Evolutionary conservation across 2,888 invertebrate species (phyloP).

Genomic region (Rotaria sp.): DNA sequence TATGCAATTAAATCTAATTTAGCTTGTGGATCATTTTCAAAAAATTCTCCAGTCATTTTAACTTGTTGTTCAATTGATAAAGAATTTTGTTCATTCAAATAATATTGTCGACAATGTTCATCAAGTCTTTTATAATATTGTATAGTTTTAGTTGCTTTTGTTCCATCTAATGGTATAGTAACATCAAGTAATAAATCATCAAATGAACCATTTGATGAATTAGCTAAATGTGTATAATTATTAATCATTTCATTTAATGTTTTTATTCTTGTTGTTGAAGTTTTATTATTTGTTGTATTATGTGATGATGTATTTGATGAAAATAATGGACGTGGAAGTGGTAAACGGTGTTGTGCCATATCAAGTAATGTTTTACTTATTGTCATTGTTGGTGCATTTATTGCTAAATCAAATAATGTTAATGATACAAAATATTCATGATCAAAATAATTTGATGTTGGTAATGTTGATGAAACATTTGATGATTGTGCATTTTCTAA

Average conservation of each 20-base stretch:
- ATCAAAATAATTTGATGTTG: conserved; percentile 3
- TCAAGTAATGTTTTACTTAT: conserved; percentile 17
- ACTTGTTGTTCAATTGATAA: background rate
- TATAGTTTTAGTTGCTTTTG: background rate
- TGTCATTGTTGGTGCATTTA: background rate
- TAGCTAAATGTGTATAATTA: background rate
- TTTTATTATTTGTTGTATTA: background rate
- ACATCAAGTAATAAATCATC: conserved; percentile 23
- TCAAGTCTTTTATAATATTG: conserved; percentile 24
- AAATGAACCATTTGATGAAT: background rate
- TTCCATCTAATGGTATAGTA: background rate
- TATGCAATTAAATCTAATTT: background rate
- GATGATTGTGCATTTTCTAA: background rate
- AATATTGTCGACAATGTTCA: conserved; percentile 4
- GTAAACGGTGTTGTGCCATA: background rate
- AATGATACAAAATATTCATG: conserved; percentile 1
- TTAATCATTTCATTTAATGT: background rate
- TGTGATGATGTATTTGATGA: background rate
- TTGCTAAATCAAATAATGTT: conserved; percentile 11
- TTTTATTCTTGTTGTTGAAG: background rate
- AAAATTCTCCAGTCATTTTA: background rate
- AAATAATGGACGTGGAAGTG: background rate
- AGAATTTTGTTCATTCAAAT: background rate
- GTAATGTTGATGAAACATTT: background rate
- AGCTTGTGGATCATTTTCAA: conserved; percentile 7